phyloP scores from a whole-genome alignment of 2,113 vertebrate species.

The Podilymbus podiceps region DNA sequence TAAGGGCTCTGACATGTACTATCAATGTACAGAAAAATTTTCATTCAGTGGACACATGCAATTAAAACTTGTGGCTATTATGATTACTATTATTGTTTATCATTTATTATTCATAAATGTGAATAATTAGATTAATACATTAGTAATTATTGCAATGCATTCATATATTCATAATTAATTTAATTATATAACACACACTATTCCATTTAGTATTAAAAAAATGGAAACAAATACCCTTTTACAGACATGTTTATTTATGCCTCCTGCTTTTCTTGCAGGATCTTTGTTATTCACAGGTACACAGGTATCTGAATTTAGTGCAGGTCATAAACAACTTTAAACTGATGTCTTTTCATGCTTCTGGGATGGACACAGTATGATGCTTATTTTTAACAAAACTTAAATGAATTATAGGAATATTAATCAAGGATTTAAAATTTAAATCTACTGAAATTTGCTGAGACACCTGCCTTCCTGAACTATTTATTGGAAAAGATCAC shows the following conservation, averaged over 20 bases:
- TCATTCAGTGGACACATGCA: not conserved
- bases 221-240: not conserved
- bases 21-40: not conserved
- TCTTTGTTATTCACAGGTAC: not conserved
- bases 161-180: not conserved
- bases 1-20: not conserved
- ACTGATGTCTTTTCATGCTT: not conserved
- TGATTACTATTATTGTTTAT: not conserved
- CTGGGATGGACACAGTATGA: not conserved
- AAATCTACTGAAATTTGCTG: not conserved
- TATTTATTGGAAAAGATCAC: not conserved
- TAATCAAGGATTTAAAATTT: not conserved
- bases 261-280: not conserved
- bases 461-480: not conserved
- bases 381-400: not conserved
- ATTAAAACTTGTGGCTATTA: not conserved
- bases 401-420: not conserved
- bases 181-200: not conserved
- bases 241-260: not conserved
- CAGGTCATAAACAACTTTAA: not conserved
- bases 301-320: not conserved
- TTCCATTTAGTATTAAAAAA: not conserved
- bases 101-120: too few relatives aligned
- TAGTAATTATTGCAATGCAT: not conserved
- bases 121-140: not conserved